Percentiles rank a stretch among this genome's conserved stretches.
These are phyloP conservation scores for Numenius arquata DNA, from an alignment of 2,113 vertebrate species.

Conservation along the genomic window DNA sequence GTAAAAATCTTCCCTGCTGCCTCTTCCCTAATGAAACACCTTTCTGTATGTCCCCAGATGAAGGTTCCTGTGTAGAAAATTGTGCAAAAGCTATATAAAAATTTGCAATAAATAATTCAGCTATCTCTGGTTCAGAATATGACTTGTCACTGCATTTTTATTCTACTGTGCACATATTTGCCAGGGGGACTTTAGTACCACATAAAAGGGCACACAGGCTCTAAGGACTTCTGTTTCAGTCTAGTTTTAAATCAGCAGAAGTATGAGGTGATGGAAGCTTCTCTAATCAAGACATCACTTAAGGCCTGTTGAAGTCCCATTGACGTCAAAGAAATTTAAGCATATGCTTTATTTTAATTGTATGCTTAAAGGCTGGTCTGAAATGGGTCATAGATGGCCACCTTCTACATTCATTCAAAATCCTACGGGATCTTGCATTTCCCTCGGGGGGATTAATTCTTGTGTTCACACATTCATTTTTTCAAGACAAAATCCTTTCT, in stretches of 20 bases:
- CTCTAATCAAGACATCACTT: not conserved
- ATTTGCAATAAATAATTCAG: not conserved
- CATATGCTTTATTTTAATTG: not conserved
- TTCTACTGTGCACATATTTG: not conserved
- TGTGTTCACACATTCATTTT: not conserved
- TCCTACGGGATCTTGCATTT: not conserved
- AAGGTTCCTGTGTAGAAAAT: not conserved
- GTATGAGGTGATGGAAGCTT: not conserved
- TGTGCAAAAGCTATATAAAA: not conserved
- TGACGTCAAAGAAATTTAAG: conserved; percentile 1
- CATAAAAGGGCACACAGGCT: not conserved
- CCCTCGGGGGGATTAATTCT: not conserved
- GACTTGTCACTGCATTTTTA: not conserved
- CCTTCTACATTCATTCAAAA: not conserved
- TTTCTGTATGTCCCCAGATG: not conserved
- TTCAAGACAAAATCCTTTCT: not conserved
- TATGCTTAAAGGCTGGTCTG: not conserved
- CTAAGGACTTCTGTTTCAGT: not conserved
- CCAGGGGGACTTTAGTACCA: not conserved
- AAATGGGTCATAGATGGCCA: not conserved
- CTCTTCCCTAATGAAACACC: not conserved
- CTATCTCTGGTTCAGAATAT: not conserved
- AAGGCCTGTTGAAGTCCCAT: not conserved
- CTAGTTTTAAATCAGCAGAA: not conserved
- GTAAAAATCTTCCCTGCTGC: not conserved